Evolutionary conservation across 2,113 vertebrate species (phyloP).

Genomic region (Pomatorhinus ruficollis): DNA sequence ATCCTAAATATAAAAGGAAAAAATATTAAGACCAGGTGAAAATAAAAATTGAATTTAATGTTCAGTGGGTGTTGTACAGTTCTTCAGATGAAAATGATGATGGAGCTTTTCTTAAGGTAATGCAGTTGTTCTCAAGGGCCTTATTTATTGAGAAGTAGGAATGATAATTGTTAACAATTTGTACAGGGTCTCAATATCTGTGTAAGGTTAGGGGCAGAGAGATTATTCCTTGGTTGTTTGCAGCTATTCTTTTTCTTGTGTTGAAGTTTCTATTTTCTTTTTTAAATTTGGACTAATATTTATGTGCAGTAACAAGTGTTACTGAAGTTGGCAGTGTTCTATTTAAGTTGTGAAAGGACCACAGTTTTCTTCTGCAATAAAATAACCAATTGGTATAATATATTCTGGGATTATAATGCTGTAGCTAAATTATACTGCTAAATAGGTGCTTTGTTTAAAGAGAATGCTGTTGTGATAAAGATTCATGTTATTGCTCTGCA

Average conservation of each 20-base stretch:
- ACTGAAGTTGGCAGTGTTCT: not conserved
- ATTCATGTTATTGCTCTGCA: not conserved
- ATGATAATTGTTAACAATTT: not conserved
- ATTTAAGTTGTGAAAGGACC: not conserved
- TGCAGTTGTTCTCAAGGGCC: not conserved
- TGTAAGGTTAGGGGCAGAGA: not conserved
- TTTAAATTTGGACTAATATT: not conserved
- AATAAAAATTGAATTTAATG: not conserved
- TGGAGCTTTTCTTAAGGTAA: not conserved
- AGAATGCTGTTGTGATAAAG: not conserved
- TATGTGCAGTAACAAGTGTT: not conserved
- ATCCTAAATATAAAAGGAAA: not conserved
- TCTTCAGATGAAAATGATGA: not conserved
- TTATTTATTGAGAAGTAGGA: not conserved
- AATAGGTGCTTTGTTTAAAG: not conserved
- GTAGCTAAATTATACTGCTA: not conserved
- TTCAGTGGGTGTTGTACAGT: not conserved
- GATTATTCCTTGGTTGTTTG: not conserved
- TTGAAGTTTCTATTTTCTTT: not conserved
- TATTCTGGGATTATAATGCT: not conserved
- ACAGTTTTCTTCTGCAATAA: not conserved
- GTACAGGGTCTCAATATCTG: not conserved
- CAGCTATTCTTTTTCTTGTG: not conserved
- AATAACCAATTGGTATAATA: not conserved
- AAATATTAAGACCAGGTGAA: not conserved